Evolutionary conservation across 2,113 vertebrate species (phyloP).

Genomic region (Zonotrichia leucophrys): DNA sequence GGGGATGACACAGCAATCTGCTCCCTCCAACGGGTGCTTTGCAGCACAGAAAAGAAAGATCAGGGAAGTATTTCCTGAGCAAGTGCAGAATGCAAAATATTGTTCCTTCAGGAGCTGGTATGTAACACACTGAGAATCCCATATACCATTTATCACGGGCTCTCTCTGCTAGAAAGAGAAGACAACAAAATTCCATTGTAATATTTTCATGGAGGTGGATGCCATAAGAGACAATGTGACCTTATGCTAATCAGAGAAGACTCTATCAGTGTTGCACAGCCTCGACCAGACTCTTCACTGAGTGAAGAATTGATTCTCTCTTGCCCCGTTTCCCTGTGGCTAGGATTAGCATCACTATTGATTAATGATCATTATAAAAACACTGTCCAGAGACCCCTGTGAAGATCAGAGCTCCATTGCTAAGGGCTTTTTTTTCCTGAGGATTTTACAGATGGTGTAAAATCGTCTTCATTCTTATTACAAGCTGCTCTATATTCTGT

Average conservation of each 20-base stretch:
- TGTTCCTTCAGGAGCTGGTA: background rate
- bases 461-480: background rate
- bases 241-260: background rate
- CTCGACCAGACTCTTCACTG: background rate
- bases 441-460: background rate
- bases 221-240: background rate
- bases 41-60: background rate
- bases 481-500: background rate
- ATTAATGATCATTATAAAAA: slow-evolving; percentile 2
- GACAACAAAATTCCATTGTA: background rate
- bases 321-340: background rate
- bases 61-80: background rate
- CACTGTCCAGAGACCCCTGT: background rate
- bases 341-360: background rate
- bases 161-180: background rate
- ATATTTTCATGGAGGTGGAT: background rate
- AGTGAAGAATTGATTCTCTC: background rate
- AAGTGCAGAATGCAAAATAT: background rate
- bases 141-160: background rate
- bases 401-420: background rate
- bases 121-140: background rate
- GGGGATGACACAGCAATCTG: background rate
- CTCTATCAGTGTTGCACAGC: background rate
- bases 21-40: background rate
- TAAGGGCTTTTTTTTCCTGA: background rate